Conservation (phyloP, 2,113 vertebrate species). For the Oryctolagus cuniculus region DNA sequence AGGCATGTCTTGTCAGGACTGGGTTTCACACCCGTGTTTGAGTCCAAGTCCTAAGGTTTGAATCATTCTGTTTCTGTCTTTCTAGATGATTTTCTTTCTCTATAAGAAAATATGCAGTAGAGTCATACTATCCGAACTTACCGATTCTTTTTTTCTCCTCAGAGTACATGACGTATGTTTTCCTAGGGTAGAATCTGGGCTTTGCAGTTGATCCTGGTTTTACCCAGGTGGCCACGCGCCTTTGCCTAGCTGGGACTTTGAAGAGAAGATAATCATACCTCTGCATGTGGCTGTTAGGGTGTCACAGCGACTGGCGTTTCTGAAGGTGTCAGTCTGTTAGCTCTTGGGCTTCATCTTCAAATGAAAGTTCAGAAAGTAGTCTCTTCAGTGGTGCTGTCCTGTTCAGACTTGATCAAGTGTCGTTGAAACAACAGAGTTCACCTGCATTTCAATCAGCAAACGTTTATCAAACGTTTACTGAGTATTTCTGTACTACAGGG, state of each 20-base stretch:
- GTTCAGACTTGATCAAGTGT: background rate
- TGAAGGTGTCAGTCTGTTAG: background rate
- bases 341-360: background rate
- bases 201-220: background rate
- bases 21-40: background rate
- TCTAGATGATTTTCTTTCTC: background rate
- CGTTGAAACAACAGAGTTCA: background rate
- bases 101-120: too few species aligned
- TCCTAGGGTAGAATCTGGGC: background rate
- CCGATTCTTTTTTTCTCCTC: background rate
- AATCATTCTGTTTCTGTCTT: background rate
- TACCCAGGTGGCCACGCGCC: background rate
- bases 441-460: background rate
- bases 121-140: background rate
- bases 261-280: background rate
- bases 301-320: background rate
- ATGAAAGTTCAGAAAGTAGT: background rate
- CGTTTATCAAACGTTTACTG: background rate
- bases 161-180: background rate
- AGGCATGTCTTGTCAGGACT: background rate
- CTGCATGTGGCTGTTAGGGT: too few species aligned
- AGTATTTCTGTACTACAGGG: background rate
- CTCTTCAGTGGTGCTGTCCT: background rate
- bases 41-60: background rate
- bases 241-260: background rate